Evolutionary conservation across 2,797 vertebrate genomes (phyloP).

Genomic region (Psittacula derbiana): DNA sequence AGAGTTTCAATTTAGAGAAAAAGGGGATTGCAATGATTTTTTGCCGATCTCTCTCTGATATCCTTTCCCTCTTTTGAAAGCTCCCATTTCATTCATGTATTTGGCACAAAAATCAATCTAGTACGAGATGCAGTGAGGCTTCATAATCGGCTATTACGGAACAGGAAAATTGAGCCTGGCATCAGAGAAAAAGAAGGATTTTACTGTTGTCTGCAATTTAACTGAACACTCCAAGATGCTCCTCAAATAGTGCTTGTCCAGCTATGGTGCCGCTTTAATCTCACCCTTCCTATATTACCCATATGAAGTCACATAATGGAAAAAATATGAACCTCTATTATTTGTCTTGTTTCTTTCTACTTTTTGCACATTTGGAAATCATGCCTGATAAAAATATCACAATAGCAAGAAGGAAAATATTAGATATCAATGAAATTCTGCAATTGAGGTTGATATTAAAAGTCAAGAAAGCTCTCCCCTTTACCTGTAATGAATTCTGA

Average conservation of each 20-base stretch:
- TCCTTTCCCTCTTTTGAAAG: not conserved
- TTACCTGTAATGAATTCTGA: not conserved
- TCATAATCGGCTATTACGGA: not conserved
- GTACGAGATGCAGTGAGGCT: not conserved
- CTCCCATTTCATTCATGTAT: not conserved
- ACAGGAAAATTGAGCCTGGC: not conserved
- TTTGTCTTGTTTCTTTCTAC: not conserved
- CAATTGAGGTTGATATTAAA: not conserved
- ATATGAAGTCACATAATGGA: not conserved
- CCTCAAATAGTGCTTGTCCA: not conserved
- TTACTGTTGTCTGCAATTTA: not conserved
- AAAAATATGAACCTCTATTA: not conserved
- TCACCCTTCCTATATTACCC: not conserved
- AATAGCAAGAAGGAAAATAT: not conserved
- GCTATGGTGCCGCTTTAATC: not conserved
- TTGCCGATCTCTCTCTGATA: not conserved
- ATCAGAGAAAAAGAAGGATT: not conserved
- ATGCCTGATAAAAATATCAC: not conserved
- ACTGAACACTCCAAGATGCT: not conserved
- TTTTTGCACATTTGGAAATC: not conserved
- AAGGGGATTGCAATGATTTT: not conserved
- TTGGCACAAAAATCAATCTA: conserved; percentile 9
- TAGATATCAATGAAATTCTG: not conserved
- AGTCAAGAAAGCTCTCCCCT: not conserved
- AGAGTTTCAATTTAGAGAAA: conserved; percentile 1